Conservation (phyloP, 2,113 vertebrate species). For the Onychorhynchus coronatus region DNA sequence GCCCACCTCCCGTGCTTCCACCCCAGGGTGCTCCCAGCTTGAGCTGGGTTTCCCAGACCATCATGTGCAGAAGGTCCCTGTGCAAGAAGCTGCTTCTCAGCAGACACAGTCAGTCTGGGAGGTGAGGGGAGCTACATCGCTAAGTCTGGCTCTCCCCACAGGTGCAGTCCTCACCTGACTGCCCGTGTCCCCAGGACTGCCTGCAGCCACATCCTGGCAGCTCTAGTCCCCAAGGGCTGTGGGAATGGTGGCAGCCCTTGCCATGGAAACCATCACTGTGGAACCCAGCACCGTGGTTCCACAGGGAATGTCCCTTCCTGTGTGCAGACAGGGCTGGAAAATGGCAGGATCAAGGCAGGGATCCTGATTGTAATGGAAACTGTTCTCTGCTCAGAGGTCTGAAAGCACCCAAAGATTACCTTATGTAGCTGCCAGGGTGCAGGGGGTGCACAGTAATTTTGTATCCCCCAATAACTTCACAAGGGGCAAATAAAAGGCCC, state of each 20-base stretch:
- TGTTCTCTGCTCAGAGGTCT: neutral
- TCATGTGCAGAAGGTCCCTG: neutral
- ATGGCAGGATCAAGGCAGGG: neutral
- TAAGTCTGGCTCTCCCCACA: neutral
- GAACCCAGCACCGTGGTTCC: neutral
- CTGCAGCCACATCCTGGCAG: slow-evolving; percentile 5
- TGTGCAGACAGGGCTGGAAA: neutral
- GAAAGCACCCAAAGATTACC: neutral
- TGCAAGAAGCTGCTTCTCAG: neutral
- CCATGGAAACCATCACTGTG: slow-evolving; percentile 29
- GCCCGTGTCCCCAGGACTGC: slow-evolving; percentile 47
- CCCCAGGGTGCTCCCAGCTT: neutral
- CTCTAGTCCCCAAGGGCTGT: neutral
- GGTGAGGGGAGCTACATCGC: neutral
- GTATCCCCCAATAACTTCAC: neutral
- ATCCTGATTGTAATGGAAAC: neutral
- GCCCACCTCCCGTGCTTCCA: fast-evolving
- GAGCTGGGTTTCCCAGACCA: neutral
- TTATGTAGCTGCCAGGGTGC: neutral
- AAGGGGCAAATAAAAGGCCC: neutral
- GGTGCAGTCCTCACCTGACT: slow-evolving; percentile 41
- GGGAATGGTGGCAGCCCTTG: neutral
- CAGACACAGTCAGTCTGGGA: neutral
- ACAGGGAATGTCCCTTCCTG: neutral
- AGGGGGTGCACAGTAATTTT: neutral